Conservation (phyloP, 2,797 vertebrate species). For the Strix occidentalis region DNA sequence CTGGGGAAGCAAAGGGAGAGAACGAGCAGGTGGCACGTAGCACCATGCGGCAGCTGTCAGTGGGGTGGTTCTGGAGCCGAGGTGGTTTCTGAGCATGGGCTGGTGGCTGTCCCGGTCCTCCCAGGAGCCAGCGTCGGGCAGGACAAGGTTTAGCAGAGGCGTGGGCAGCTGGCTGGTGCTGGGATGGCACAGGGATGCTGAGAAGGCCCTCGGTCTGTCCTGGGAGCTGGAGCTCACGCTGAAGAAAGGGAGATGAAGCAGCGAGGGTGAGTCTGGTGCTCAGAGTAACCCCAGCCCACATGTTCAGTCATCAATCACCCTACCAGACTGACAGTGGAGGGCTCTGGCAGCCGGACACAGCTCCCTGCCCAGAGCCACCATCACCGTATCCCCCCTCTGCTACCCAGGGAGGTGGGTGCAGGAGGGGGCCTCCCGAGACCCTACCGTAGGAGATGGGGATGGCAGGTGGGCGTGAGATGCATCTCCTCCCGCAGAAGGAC, state of each 20-base stretch:
- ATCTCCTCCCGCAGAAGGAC: fast-evolving
- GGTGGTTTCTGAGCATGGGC: not conserved
- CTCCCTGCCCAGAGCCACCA: not conserved
- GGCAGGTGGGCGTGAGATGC: fast-evolving
- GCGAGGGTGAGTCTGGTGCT: not conserved
- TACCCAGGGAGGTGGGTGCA: fast-evolving
- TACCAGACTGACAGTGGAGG: not conserved
- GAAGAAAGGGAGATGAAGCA: not conserved
- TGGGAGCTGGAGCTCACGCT: not conserved
- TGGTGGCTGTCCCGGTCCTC: not conserved
- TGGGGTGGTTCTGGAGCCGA: not conserved
- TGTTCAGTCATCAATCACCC: not conserved
- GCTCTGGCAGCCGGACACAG: not conserved
- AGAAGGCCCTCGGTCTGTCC: not conserved
- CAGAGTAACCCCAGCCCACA: not conserved
- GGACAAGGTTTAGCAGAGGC: not conserved
- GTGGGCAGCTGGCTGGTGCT: not conserved
- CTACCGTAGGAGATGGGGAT: fast-evolving
- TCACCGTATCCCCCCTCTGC: fast-evolving
- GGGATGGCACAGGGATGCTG: not conserved
- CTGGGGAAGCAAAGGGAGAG: not conserved
- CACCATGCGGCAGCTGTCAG: fast-evolving
- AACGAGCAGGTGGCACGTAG: fast-evolving
- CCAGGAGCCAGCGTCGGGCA: not conserved
- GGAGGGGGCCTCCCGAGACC: fast-evolving